Evolutionary conservation across 2,797 vertebrate species (phyloP).

Genomic region (Cottoperca gobio): DNA sequence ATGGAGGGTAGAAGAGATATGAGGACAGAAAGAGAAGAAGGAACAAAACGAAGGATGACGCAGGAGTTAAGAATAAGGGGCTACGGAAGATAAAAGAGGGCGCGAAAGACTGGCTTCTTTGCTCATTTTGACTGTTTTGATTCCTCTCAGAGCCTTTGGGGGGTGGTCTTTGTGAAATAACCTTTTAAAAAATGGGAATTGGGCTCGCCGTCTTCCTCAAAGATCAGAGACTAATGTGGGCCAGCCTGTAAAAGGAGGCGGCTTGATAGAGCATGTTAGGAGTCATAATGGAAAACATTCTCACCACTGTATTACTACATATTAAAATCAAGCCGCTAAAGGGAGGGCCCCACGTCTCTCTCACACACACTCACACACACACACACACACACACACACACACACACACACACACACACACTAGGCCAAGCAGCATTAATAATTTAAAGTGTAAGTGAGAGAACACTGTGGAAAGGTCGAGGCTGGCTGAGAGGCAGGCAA

Average conservation of each 20-base stretch:
- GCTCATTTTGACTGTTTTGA: conserved; percentile 70
- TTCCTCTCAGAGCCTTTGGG: conserved; percentile 55
- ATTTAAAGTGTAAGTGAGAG: conserved; percentile 62
- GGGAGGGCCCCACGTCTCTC: conserved; percentile 18
- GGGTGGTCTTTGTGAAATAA: conserved; percentile 71
- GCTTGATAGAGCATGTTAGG: conserved; percentile 48
- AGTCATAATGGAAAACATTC: conserved; percentile 56
- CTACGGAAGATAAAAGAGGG: conserved; percentile 62
- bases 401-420: conserved; percentile 4
- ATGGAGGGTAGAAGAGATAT: conserved; percentile 47
- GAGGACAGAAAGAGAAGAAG: conserved; percentile 34
- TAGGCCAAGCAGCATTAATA: conserved; percentile 62
- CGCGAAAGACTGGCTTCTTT: conserved; percentile 47
- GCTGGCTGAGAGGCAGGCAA: conserved; percentile 63
- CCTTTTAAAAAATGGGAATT: conserved; percentile 68
- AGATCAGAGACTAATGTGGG: conserved; percentile 63
- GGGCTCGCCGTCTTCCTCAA: conserved; percentile 44
- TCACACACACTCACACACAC: conserved; percentile 18
- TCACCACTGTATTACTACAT: conserved; percentile 58
- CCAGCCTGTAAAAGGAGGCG: conserved; percentile 40
- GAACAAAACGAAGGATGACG: conserved; percentile 37
- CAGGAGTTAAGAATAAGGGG: conserved; percentile 50
- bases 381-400: not conserved
- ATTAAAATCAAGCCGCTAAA: conserved; percentile 54
- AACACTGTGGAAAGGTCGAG: conserved; percentile 68